Evolutionary conservation across 2,113 vertebrate species (phyloP).

Genomic region (Tachysurus fulvidraco): DNA sequence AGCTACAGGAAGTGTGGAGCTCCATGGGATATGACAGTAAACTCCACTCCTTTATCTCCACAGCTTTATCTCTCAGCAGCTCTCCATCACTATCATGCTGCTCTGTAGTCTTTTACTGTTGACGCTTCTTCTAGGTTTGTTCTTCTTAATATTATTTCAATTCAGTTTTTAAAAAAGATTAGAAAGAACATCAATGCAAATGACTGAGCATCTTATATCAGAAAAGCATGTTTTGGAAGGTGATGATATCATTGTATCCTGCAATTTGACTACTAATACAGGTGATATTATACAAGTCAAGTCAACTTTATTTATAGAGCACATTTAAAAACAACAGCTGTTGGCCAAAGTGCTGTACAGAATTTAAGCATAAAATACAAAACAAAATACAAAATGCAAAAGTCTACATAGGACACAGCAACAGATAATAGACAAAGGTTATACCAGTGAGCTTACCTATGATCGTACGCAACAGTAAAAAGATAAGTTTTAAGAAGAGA

Average conservation of each 20-base stretch:
- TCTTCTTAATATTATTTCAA: neutral
- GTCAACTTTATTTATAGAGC: too few relatives aligned
- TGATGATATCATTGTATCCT: conserved; percentile 5
- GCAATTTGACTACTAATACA: conserved; percentile 7
- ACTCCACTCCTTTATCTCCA: neutral
- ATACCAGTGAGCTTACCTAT: too few relatives aligned
- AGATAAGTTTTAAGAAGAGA: too few relatives aligned
- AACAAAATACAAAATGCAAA: too few relatives aligned
- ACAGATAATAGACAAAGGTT: too few relatives aligned
- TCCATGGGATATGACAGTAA: neutral
- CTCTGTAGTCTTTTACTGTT: neutral
- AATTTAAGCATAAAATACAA: too few relatives aligned
- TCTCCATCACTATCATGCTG: neutral
- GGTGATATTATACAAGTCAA: neutral
- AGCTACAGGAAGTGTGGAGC: too few relatives aligned
- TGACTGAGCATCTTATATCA: neutral
- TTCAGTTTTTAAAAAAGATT: neutral
- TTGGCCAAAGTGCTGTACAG: too few relatives aligned
- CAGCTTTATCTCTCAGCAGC: neutral
- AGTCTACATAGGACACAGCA: too few relatives aligned
- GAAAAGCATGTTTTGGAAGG: conserved; percentile 3
- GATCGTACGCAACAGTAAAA: too few relatives aligned
- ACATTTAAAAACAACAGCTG: too few relatives aligned
- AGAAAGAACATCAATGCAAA: neutral
- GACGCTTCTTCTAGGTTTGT: neutral